Evolutionary conservation across 2,113 vertebrate genomes (phyloP).

Genomic region (Stigmatopora nigra): DNA sequence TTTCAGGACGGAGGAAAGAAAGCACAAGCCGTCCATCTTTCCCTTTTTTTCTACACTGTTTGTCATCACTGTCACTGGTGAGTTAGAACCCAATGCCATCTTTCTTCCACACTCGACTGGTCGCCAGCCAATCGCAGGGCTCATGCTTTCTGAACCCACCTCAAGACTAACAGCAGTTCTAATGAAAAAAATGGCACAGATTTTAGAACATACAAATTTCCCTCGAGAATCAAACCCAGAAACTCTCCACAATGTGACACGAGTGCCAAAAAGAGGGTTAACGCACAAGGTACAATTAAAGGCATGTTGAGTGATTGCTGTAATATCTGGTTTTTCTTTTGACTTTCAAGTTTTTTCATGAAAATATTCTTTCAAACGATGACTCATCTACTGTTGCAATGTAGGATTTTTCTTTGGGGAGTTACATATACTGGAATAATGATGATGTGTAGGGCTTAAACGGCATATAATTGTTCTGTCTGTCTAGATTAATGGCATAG

Average conservation of each 20-base stretch:
- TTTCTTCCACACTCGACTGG: constrained; percentile 1
- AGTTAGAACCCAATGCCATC: neutral
- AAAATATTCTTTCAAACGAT: neutral
- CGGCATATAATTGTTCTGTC: neutral
- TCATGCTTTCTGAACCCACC: neutral
- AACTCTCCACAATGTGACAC: neutral
- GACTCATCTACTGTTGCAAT: neutral
- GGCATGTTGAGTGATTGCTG: neutral
- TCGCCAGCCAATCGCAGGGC: neutral
- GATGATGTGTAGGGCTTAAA: neutral
- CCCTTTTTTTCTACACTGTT: neutral
- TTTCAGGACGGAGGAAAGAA: neutral
- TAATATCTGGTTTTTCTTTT: neutral
- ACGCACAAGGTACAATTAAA: neutral
- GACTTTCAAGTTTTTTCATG: neutral
- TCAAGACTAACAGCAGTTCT: neutral
- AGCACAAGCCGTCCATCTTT: neutral
- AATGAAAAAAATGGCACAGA: neutral
- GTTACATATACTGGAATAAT: neutral
- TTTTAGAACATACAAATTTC: neutral
- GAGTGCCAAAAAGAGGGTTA: neutral
- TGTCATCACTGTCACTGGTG: neutral
- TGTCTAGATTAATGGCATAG: neutral
- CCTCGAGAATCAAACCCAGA: neutral
- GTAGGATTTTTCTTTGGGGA: neutral